phyloP scores from a whole-genome alignment of 2,113 vertebrate species.

The Microtus oregoni region DNA sequence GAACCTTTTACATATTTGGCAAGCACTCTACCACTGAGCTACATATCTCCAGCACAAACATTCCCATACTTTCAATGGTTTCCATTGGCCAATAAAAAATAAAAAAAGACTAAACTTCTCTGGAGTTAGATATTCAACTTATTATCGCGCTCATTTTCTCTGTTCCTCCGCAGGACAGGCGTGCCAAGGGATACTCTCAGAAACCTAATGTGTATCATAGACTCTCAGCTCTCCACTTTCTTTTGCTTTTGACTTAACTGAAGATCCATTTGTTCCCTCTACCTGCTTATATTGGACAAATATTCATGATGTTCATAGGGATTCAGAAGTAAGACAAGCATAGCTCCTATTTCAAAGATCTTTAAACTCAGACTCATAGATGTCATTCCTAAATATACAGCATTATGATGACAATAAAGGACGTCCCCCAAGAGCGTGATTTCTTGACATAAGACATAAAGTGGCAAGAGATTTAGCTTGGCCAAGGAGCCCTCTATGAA shows the following conservation, averaged over 20 bases:
- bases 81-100: not conserved
- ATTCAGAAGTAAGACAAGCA: not conserved
- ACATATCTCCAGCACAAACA: not conserved
- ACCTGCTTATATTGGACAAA: not conserved
- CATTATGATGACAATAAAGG: not conserved
- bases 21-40: not conserved
- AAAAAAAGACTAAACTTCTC: not conserved
- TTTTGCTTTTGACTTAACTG: not conserved
- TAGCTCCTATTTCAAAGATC: not conserved
- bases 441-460: not conserved
- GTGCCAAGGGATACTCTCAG: not conserved
- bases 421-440: not conserved
- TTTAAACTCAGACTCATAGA: not conserved
- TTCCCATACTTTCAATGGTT: not conserved
- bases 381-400: not conserved
- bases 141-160: not conserved
- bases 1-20: not conserved
- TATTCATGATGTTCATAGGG: not conserved
- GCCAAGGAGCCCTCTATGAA: not conserved
- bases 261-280: not conserved
- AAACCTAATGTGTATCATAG: not conserved
- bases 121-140: not conserved
- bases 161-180: not conserved
- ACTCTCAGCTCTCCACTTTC: not conserved
- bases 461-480: not conserved